These are phyloP conservation scores for Nephila pilipes DNA, from an alignment of 1,140 invertebrate genomes.

Conservation along the genomic window DNA sequence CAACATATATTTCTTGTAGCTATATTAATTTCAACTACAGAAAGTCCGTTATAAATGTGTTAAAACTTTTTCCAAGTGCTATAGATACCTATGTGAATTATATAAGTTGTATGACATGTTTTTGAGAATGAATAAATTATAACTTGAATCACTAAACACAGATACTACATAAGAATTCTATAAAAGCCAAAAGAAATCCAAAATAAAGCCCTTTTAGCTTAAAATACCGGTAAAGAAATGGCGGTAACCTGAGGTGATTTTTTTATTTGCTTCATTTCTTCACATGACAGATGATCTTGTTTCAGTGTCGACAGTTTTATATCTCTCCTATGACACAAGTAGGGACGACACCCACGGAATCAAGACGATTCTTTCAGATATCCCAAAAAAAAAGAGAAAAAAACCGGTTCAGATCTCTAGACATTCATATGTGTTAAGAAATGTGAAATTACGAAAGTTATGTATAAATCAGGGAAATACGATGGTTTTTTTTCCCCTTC, in stretches of 20 bases:
- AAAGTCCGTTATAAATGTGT: too few relatives aligned
- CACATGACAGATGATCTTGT: slow-evolving; percentile 47
- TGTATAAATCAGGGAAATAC: slow-evolving; percentile 12
- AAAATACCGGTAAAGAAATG: background rate
- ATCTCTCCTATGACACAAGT: slow-evolving; percentile 39
- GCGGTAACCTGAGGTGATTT: background rate
- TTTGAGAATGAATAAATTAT: too few relatives aligned
- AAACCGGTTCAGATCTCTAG: background rate
- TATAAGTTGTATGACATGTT: too few relatives aligned
- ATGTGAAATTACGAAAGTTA: slow-evolving; percentile 23
- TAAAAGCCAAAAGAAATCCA: too few relatives aligned
- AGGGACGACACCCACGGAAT: slow-evolving; percentile 50
- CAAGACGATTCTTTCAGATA: background rate
- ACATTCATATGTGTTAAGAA: background rate
- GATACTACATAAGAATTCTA: too few relatives aligned
- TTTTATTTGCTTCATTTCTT: background rate
- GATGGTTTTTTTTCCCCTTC: background rate
- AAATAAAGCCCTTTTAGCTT: too few relatives aligned
- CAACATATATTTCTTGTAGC: too few relatives aligned
- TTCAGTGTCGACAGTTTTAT: slow-evolving; percentile 58
- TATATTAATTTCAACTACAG: too few relatives aligned
- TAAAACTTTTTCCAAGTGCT: too few relatives aligned
- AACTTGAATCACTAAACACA: too few relatives aligned
- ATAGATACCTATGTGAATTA: too few relatives aligned
- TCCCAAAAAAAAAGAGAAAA: background rate